Evolutionary conservation across 2,888 invertebrate species (phyloP).

Genomic region (Serripes groenlandicus): DNA sequence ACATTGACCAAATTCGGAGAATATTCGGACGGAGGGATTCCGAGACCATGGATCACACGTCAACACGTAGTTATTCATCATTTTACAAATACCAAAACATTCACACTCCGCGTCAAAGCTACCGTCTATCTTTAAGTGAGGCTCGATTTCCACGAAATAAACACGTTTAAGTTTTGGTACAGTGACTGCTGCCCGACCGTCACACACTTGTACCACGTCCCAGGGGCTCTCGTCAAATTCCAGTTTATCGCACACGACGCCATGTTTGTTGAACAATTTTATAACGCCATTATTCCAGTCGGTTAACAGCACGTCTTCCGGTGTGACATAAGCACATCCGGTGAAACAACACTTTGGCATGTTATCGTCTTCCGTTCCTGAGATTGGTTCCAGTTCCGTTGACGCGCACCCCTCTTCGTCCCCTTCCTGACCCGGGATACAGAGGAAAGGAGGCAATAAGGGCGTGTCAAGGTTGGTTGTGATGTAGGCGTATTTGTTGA

Average conservation of each 20-base stretch:
- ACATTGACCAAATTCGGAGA: constrained; percentile 37
- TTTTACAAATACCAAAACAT: constrained; percentile 61
- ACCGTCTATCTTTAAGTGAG: constrained; percentile 42
- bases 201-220: constrained; percentile 46
- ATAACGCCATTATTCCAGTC: constrained; percentile 59
- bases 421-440: constrained; percentile 12
- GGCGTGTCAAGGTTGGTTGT: constrained; percentile 23
- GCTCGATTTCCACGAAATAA: constrained; percentile 58
- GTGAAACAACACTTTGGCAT: constrained; percentile 47
- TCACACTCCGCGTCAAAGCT: constrained; percentile 48
- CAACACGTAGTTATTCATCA: constrained; percentile 46
- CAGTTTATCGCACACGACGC: constrained; percentile 48
- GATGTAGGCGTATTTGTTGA: constrained; percentile 7
- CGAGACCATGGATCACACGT: constrained; percentile 64
- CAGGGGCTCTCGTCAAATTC: constrained; percentile 54
- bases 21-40: constrained; percentile 47
- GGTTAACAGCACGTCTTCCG: constrained; percentile 47
- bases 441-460: constrained; percentile 54
- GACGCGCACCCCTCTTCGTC: not conserved
- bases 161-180: constrained; percentile 55
- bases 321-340: constrained; percentile 55
- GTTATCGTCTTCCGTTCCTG: constrained; percentile 16
- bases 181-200: constrained; percentile 53
- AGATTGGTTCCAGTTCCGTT: constrained; percentile 4
- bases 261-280: constrained; percentile 55